Conservation (phyloP, 1,140 invertebrate species). For the Metaphire vulgaris region DNA sequence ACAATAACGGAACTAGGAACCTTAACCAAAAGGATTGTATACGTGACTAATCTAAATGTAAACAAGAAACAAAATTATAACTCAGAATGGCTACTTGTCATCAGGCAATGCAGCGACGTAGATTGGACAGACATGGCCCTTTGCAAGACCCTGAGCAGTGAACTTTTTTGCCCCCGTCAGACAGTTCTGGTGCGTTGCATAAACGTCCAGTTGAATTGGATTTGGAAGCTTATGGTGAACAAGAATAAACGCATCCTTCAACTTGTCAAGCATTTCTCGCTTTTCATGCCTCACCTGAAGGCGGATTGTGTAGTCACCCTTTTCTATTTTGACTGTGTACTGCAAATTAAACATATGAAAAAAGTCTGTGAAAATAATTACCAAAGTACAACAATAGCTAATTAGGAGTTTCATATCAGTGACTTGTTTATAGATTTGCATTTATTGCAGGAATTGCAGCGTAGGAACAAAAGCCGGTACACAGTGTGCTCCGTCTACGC, state of each 20-base stretch:
- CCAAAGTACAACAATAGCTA: too few species aligned
- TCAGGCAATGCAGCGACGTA: conserved; percentile 67
- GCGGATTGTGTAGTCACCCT: conserved; percentile 84
- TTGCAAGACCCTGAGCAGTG: conserved; percentile 57
- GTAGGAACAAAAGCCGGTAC: too few species aligned
- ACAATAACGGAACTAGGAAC: too few species aligned
- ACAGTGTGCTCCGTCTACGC: too few species aligned
- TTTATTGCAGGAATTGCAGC: too few species aligned
- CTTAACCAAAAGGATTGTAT: too few species aligned
- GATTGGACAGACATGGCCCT: conserved; percentile 61
- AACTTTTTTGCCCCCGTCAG: conserved; percentile 70
- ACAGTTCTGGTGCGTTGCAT: conserved; percentile 58
- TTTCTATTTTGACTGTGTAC: conserved; percentile 81
- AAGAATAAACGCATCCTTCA: conserved; percentile 66
- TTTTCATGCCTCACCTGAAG: conserved; percentile 84
- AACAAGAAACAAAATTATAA: too few species aligned
- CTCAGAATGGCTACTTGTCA: conserved; percentile 64
- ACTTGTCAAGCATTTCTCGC: conserved; percentile 74
- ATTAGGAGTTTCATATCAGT: too few species aligned
- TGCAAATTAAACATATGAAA: too few species aligned
- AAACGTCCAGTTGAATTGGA: conserved; percentile 69
- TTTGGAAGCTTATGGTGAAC: conserved; percentile 69
- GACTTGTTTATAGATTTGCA: too few species aligned
- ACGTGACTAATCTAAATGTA: too few species aligned
- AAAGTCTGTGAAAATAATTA: not conserved